These are phyloP conservation scores for Amblyjoppa fuscipennis DNA, from an alignment of 2,888 invertebrate species.

Conservation along the genomic window DNA sequence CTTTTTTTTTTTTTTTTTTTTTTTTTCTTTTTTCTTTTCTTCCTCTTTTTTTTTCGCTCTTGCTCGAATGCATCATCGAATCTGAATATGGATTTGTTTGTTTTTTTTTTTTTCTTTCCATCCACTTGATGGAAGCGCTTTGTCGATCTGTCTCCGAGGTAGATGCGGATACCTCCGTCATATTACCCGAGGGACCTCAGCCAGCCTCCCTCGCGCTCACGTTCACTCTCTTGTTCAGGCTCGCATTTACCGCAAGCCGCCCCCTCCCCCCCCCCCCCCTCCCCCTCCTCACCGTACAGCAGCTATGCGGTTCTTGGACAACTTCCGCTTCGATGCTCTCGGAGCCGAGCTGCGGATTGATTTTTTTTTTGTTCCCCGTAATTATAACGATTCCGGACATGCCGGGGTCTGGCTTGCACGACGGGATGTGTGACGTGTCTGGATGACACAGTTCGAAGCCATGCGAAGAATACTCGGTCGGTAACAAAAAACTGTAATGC, in stretches of 20 bases:
- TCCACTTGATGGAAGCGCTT: constrained; percentile 76
- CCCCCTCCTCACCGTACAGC: neutral
- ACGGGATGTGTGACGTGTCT: too few species aligned
- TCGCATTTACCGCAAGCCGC: constrained; percentile 41
- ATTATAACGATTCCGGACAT: constrained; percentile 56
- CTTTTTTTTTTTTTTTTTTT: constrained; percentile 24
- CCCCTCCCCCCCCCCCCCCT: too few species aligned
- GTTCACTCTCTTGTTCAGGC: constrained; percentile 27
- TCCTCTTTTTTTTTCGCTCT: constrained; percentile 54
- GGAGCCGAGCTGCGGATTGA: constrained; percentile 26
- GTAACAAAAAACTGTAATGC: too few species aligned
- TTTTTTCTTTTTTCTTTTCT: constrained; percentile 37
- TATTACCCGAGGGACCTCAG: constrained; percentile 63
- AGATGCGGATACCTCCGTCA: constrained; percentile 50
- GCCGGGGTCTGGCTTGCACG: neutral
- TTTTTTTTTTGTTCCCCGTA: constrained; percentile 54
- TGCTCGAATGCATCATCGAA: constrained; percentile 81
- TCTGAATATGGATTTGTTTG: constrained; percentile 79
- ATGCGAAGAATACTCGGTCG: too few species aligned
- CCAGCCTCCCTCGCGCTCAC: constrained; percentile 31
- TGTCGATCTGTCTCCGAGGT: constrained; percentile 78
- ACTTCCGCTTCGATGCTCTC: constrained; percentile 52
- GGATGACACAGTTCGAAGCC: too few species aligned
- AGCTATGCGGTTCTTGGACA: constrained; percentile 17
- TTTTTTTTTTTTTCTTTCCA: constrained; percentile 44